These are phyloP conservation scores for Sinocyclocheilus rhinocerous DNA, from an alignment of 2,113 vertebrate species.

Conservation along the genomic window DNA sequence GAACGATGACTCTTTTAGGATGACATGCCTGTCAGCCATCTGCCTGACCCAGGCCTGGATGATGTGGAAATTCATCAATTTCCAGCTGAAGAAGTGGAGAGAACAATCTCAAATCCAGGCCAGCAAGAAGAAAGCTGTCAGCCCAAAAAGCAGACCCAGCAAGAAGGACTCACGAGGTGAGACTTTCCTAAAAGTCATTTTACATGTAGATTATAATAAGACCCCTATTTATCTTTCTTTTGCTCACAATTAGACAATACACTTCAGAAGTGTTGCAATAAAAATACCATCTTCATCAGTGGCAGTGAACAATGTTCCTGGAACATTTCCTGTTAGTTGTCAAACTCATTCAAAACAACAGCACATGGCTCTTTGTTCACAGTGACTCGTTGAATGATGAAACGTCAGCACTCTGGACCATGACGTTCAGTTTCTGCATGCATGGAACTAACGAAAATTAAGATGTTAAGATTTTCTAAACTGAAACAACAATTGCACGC, in stretches of 20 bases:
- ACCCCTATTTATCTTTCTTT: background rate
- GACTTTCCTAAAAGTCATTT: constrained; percentile 26
- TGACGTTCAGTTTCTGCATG: background rate
- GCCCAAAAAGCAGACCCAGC: constrained; percentile 77
- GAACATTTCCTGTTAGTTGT: too few relatives aligned
- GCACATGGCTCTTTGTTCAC: too few relatives aligned
- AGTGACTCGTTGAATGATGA: too few relatives aligned
- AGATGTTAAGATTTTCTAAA: too few relatives aligned
- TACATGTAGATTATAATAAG: background rate
- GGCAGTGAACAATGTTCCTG: too few relatives aligned
- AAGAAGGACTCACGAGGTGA: constrained; percentile 80
- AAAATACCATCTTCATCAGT: too few relatives aligned
- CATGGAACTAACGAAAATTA: background rate
- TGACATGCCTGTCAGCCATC: constrained; percentile 82
- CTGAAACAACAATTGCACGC: too few relatives aligned
- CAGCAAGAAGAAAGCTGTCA: constrained; percentile 76
- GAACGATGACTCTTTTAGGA: constrained; percentile 64
- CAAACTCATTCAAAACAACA: background rate
- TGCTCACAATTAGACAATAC: background rate
- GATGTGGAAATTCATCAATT: constrained; percentile 89
- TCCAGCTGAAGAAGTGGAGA: constrained; percentile 85
- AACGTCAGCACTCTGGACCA: background rate
- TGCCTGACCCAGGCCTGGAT: constrained; percentile 88
- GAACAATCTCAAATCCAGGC: constrained; percentile 81
- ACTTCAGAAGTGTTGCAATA: too few relatives aligned